Percentiles rank a stretch among this genome's conserved stretches.
Evolutionary conservation across 2,797 vertebrate species (phyloP).

Genomic region (Girardinus metallicus): DNA sequence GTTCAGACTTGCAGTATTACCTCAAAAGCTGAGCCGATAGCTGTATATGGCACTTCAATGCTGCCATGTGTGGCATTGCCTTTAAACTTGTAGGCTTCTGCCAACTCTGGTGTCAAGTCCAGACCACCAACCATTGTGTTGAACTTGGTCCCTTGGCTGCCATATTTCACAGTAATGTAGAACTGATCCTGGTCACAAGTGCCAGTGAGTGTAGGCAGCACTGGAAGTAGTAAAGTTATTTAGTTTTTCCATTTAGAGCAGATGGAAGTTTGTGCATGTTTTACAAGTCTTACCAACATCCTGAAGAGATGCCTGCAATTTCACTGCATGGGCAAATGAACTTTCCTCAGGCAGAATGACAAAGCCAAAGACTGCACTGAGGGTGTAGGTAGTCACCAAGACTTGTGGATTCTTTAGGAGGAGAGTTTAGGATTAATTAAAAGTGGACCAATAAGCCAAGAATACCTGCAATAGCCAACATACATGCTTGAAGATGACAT

Average conservation of each 20-base stretch:
- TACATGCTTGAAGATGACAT: constrained; percentile 73
- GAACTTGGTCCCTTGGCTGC: constrained; percentile 66
- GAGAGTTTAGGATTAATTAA: accelerated
- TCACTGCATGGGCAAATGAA: constrained; percentile 57
- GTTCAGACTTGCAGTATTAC: constrained; percentile 38
- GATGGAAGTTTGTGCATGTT: background rate
- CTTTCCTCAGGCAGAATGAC: constrained; percentile 72
- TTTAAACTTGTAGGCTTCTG: constrained; percentile 30
- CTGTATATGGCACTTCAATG: constrained; percentile 64
- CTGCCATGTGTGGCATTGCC: constrained; percentile 71
- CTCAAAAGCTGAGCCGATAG: constrained; percentile 63
- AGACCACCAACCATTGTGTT: constrained; percentile 56
- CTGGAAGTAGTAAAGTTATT: constrained; percentile 33
- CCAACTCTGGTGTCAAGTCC: constrained; percentile 52
- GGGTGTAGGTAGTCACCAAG: constrained; percentile 59
- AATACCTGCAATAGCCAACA: constrained; percentile 17
- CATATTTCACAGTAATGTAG: constrained; percentile 62
- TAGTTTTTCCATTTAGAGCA: background rate
- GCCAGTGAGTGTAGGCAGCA: constrained; percentile 68
- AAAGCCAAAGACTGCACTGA: constrained; percentile 72
- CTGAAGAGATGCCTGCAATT: constrained; percentile 50
- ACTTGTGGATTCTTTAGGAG: constrained; percentile 61
- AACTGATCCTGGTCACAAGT: constrained; percentile 74
- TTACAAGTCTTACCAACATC: constrained; percentile 70
- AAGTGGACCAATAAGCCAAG: background rate